A percentile compares a stretch with the other conserved stretches of the same genome.
Evolutionary conservation across 1,140 invertebrate genomes (phyloP).

Genomic region (Drosophila ohnishii): DNA sequence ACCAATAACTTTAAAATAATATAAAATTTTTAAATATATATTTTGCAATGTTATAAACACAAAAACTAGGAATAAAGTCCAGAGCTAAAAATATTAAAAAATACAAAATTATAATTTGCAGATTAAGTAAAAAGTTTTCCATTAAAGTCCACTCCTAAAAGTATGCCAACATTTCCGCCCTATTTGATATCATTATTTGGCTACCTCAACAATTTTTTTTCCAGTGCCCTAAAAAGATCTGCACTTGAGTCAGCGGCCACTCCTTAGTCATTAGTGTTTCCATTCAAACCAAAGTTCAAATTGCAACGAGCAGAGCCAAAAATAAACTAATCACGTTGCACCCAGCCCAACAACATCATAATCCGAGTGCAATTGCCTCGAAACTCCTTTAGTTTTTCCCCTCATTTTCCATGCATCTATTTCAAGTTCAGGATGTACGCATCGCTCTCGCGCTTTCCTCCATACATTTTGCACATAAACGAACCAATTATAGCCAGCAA

Average conservation of each 20-base stretch:
- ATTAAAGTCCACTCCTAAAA: slow-evolving; percentile 25
- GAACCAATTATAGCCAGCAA: slow-evolving; percentile 76
- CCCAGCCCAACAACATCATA: slow-evolving; percentile 60
- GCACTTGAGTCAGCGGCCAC: slow-evolving; percentile 22
- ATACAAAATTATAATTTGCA: not conserved
- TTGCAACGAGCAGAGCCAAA: slow-evolving; percentile 54
- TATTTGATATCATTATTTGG: not conserved
- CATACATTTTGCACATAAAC: slow-evolving; percentile 52
- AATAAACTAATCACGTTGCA: slow-evolving; percentile 65
- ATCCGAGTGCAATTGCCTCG: slow-evolving; percentile 39
- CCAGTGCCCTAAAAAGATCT: slow-evolving; percentile 37
- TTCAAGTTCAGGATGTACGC: slow-evolving; percentile 68
- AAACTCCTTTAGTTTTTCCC: slow-evolving; percentile 3
- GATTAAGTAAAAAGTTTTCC: too few relatives aligned
- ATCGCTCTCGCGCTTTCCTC: not conserved
- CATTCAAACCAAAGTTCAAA: slow-evolving; percentile 58
- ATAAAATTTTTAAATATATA: not conserved
- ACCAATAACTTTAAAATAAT: not conserved
- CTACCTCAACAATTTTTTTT: slow-evolving; percentile 5
- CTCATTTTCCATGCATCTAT: slow-evolving; percentile 37
- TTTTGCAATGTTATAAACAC: not conserved
- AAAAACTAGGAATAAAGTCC: too few relatives aligned
- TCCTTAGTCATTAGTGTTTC: slow-evolving; percentile 36
- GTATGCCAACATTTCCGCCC: slow-evolving; percentile 7
- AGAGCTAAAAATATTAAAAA: not conserved